These are phyloP conservation scores for Apodemus sylvaticus DNA, from an alignment of 2,113 vertebrate genomes.

Conservation along the genomic window DNA sequence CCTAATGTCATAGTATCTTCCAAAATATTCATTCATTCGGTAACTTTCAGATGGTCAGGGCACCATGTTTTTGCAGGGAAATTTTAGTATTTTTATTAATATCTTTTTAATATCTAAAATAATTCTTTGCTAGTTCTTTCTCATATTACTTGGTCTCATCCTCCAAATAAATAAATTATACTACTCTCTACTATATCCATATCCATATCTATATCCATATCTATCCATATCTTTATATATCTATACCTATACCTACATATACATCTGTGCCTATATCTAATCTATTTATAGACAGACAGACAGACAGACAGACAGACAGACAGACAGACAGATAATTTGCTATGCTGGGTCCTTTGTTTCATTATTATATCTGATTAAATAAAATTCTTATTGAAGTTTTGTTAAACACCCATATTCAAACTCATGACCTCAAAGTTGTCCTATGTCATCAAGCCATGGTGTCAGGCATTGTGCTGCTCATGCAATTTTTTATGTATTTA, in stretches of 20 bases:
- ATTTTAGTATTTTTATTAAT: neutral
- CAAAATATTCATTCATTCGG: neutral
- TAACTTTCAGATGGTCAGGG: neutral
- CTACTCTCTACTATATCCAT: neutral
- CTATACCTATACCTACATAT: too few relatives aligned
- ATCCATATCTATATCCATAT: too few relatives aligned
- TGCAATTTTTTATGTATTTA: neutral
- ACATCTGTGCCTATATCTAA: too few relatives aligned
- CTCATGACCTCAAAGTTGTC: neutral
- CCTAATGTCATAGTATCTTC: neutral
- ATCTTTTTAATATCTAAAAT: neutral
- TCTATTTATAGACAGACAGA: too few relatives aligned
- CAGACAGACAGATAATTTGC: neutral
- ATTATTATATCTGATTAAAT: neutral
- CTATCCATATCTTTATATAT: too few relatives aligned
- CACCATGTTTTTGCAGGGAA: neutral
- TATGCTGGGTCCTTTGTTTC: neutral
- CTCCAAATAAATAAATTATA: neutral
- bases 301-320: too few relatives aligned
- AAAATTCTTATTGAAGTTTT: neutral
- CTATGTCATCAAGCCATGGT: neutral
- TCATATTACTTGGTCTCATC: neutral
- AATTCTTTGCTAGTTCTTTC: neutral
- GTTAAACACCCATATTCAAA: neutral
- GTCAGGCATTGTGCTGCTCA: neutral